These are phyloP conservation scores for Budorcas taxicolor DNA, from an alignment of 2,113 vertebrate genomes.

Conservation along the genomic window DNA sequence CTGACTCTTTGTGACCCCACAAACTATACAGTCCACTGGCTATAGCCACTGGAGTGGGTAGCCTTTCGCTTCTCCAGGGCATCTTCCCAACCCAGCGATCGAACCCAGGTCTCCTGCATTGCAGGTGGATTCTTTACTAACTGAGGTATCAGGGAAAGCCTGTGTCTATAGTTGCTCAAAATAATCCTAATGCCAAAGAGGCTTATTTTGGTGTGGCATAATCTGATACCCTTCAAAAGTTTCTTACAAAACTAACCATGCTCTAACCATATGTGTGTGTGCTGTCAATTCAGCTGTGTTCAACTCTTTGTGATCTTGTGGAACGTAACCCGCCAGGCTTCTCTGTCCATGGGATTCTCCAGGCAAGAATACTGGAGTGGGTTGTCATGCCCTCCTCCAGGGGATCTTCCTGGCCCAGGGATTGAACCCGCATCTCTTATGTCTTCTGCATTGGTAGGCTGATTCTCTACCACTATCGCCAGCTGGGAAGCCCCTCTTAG, in stretches of 20 bases:
- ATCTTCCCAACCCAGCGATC: not conserved
- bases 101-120: not conserved
- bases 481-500: not conserved
- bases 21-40: not conserved
- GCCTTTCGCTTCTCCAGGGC: not conserved
- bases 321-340: accelerated
- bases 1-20: not conserved
- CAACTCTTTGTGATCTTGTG: not conserved
- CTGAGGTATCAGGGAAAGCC: not conserved
- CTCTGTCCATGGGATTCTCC: not conserved
- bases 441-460: not conserved
- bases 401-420: not conserved
- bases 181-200: not conserved
- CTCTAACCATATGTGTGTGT: not conserved
- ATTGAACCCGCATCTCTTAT: not conserved
- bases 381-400: not conserved
- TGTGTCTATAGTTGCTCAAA: not conserved
- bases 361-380: not conserved
- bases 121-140: not conserved
- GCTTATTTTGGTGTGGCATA: not conserved
- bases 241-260: not conserved
- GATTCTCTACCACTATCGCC: not conserved
- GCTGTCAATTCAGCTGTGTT: not conserved
- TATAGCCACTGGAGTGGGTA: not conserved
- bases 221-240: not conserved